Evolutionary conservation across 2,797 vertebrate genomes (phyloP).

Genomic region (Urophycis tenuis): DNA sequence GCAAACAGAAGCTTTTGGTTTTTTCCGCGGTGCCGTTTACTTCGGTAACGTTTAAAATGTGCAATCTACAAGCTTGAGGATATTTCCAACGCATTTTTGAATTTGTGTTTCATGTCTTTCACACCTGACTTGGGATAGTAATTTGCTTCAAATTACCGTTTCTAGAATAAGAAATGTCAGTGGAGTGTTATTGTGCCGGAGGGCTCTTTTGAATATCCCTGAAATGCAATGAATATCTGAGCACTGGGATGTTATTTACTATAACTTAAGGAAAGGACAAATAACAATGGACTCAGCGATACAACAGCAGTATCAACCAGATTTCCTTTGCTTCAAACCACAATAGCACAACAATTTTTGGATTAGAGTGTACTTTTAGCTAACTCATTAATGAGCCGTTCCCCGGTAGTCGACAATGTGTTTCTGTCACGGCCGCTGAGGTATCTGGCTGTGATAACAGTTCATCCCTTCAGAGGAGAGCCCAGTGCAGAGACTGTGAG

Average conservation of each 20-base stretch:
- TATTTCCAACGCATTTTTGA: background rate
- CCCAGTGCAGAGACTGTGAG: background rate
- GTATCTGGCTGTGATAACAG: background rate
- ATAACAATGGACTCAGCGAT: background rate
- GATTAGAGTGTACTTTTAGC: background rate
- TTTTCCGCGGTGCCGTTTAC: background rate
- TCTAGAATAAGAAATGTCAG: background rate
- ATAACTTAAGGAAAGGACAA: background rate
- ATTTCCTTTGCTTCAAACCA: background rate
- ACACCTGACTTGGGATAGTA: background rate
- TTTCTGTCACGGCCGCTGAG: background rate
- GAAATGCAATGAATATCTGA: background rate
- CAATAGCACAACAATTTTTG: background rate
- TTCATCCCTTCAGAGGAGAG: background rate
- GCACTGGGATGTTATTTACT: slow-evolving; percentile 5
- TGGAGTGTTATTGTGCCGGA: background rate
- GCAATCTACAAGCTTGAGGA: background rate
- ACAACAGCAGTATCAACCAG: background rate
- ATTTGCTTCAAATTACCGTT: slow-evolving; percentile 11
- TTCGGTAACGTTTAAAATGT: slow-evolving; percentile 4
- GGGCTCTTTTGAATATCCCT: background rate
- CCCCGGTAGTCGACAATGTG: background rate
- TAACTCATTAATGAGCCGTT: background rate
- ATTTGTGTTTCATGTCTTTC: background rate
- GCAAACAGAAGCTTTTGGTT: background rate